A percentile compares a stretch with the other conserved stretches of the same genome.
phyloP scores from a whole-genome alignment of 2,797 vertebrate species.

The Meriones psammophilus region DNA sequence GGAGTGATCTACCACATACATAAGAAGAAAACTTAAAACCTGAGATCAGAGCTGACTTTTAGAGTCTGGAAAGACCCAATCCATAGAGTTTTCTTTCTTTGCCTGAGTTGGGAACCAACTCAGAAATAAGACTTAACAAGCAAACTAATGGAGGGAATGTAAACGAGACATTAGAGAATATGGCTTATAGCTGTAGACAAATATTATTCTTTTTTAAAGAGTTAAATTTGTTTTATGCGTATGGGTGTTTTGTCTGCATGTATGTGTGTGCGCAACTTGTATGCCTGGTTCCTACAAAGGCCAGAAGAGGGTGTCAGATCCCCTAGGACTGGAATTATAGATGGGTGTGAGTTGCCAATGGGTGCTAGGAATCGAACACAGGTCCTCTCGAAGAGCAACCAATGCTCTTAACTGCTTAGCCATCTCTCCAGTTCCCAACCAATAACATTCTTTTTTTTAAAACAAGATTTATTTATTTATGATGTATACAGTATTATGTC shows the following conservation, averaged over 20 bases:
- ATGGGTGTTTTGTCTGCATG: not conserved
- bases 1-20: not conserved
- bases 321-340: not conserved
- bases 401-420: not conserved
- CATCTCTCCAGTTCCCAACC: not conserved
- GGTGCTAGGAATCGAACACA: not conserved
- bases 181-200: not conserved
- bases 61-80: not conserved
- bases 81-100: not conserved
- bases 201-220: not conserved
- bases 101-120: not conserved
- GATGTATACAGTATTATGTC: too few species aligned
- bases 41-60: not conserved
- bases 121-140: not conserved
- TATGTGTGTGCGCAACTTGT: not conserved
- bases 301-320: not conserved
- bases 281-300: not conserved
- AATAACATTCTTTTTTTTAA: too few species aligned
- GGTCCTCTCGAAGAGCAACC: not conserved
- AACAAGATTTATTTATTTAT: too few species aligned
- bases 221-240: not conserved
- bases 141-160: not conserved
- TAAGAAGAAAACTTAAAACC: not conserved
- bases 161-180: not conserved
- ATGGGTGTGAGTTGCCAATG: not conserved